Evolutionary conservation across 2,797 vertebrate species (phyloP).

Genomic region (Muscicapa comitata): DNA sequence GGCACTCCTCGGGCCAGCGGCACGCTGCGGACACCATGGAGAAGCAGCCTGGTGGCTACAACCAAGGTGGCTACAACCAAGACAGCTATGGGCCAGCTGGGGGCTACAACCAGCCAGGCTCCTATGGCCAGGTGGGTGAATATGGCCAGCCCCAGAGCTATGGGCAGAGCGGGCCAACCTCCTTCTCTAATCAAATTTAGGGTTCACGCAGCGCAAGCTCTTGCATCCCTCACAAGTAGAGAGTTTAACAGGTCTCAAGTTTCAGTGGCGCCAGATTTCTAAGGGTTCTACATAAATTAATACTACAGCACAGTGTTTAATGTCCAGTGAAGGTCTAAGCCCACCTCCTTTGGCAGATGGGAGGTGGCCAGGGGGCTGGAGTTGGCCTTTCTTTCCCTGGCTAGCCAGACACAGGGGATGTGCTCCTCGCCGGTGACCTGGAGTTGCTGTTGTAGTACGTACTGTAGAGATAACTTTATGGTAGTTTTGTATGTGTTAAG

Average conservation of each 20-base stretch:
- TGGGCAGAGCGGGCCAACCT: conserved; percentile 81
- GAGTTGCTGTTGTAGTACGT: conserved; percentile 70
- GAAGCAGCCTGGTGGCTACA: conserved; percentile 84
- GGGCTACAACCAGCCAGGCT: conserved; percentile 81
- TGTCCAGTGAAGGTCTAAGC: conserved; percentile 27
- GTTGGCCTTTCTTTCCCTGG: conserved; percentile 54
- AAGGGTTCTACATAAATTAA: conserved; percentile 58
- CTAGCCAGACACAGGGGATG: neutral
- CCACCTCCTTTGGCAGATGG: conserved; percentile 41
- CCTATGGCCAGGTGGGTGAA: conserved; percentile 87
- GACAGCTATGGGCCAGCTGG: conserved; percentile 84
- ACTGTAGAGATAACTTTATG: conserved; percentile 75
- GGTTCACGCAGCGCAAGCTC: neutral
- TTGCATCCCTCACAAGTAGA: neutral
- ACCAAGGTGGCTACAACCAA: conserved; percentile 83
- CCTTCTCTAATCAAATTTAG: conserved; percentile 90
- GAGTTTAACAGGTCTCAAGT: conserved; percentile 62
- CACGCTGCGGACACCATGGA: conserved; percentile 80
- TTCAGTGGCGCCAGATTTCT: conserved; percentile 50
- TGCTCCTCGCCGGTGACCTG: conserved; percentile 55
- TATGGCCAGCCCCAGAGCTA: conserved; percentile 76
- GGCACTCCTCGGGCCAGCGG: conserved; percentile 89
- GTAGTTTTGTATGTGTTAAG: conserved; percentile 73
- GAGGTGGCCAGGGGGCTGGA: conserved; percentile 52
- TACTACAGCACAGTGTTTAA: conserved; percentile 26